A percentile compares a stretch with the other conserved stretches of the same genome.
These are phyloP conservation scores for Eristalis pertinax DNA, from an alignment of 2,888 invertebrate species.

Conservation along the genomic window DNA sequence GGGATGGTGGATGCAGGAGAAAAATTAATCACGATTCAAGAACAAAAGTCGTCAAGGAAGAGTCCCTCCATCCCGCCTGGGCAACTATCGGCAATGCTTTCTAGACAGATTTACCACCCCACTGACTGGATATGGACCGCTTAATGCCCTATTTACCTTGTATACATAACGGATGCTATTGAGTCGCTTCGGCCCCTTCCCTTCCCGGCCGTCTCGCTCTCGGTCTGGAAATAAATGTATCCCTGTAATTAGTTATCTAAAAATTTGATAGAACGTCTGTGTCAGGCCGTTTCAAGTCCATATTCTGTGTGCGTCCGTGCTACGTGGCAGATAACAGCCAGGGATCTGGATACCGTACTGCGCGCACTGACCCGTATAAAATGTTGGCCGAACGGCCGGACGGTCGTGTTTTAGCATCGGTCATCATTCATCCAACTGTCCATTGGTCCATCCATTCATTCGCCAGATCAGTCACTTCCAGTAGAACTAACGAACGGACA, in stretches of 20 bases:
- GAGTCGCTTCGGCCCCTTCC: conserved; percentile 1
- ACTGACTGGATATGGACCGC: conserved; percentile 5
- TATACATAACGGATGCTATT: conserved; percentile 50
- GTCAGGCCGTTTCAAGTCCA: not conserved
- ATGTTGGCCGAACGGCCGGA: conserved; percentile 37
- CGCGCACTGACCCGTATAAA: conserved; percentile 40
- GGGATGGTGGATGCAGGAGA: not conserved
- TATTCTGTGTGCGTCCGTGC: conserved; percentile 3
- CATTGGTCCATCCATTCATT: conserved; percentile 45
- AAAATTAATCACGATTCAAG: conserved; percentile 67
- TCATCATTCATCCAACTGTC: conserved; percentile 57
- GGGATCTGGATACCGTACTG: not conserved
- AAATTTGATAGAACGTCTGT: conserved; percentile 51
- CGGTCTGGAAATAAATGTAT: conserved; percentile 41
- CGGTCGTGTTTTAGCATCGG: conserved; percentile 23
- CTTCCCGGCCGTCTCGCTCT: not conserved
- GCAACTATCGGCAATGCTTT: conserved; percentile 4
- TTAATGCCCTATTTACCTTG: conserved; percentile 33
- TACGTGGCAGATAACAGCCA: conserved; percentile 22
- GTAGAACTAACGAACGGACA: conserved; percentile 9
- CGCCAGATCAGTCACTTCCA: conserved; percentile 59
- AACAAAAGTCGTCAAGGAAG: conserved; percentile 61
- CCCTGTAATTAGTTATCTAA: conserved; percentile 64
- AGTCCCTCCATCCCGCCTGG: not conserved
- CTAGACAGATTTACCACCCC: conserved; percentile 19